Percentiles rank a stretch among this genome's conserved stretches.
phyloP scores from a whole-genome alignment of 2,888 invertebrate genomes.

The Plagodis pulveraria region DNA sequence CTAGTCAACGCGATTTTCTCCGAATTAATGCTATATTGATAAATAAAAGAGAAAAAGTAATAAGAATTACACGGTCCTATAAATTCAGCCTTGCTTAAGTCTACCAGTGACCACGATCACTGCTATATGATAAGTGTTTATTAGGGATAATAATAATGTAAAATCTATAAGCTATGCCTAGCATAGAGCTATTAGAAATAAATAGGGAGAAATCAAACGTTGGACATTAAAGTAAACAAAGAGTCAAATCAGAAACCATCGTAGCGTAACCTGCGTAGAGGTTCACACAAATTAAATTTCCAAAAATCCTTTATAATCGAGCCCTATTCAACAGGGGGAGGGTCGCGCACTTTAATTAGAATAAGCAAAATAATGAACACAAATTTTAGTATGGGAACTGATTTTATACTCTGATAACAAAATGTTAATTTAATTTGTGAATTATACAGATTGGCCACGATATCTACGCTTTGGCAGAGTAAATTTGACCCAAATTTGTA shows the following conservation, averaged over 20 bases:
- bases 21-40: slow-evolving; percentile 21
- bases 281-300: slow-evolving; percentile 80
- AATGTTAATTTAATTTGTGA: slow-evolving; percentile 30
- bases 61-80: slow-evolving; percentile 1
- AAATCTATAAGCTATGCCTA: no score
- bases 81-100: no score
- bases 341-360: slow-evolving; percentile 68
- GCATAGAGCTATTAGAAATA: slow-evolving; percentile 34
- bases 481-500: slow-evolving; percentile 15
- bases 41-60: slow-evolving; percentile 4
- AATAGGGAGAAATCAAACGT: slow-evolving; percentile 35
- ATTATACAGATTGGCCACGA: slow-evolving; percentile 16
- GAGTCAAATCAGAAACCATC: slow-evolving; percentile 50
- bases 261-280: slow-evolving; percentile 57
- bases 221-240: slow-evolving; percentile 53
- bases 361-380: slow-evolving; percentile 72
- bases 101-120: no score
- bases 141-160: no score
- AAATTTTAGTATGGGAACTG: slow-evolving; percentile 72
- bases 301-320: slow-evolving; percentile 61
- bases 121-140: no score
- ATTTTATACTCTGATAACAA: slow-evolving; percentile 51
- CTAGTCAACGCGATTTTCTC: slow-evolving; percentile 26
- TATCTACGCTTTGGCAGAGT: slow-evolving; percentile 10
- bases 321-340: slow-evolving; percentile 57